These are phyloP conservation scores for Asteroscopus sphinx DNA, from an alignment of 2,888 invertebrate genomes.

Conservation along the genomic window DNA sequence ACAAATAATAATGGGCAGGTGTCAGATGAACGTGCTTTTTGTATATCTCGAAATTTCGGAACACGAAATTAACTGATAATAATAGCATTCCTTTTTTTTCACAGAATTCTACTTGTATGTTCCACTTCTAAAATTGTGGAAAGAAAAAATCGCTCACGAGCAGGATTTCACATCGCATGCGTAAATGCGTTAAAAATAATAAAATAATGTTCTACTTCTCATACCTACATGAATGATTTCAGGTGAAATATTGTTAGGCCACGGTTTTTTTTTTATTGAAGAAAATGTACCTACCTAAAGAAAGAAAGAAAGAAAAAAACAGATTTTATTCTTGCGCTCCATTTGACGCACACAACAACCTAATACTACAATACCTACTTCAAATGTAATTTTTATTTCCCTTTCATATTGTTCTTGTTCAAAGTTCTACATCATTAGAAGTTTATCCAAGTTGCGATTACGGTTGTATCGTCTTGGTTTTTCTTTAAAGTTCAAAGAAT, in stretches of 20 bases:
- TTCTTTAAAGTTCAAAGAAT: constrained; percentile 9
- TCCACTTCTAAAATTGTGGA: neutral
- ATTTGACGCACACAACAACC: too few relatives aligned
- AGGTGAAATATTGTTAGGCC: neutral
- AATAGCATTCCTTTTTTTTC: constrained; percentile 8
- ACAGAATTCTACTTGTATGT: constrained; percentile 12
- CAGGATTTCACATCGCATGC: too few relatives aligned
- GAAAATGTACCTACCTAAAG: too few relatives aligned
- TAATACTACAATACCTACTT: too few relatives aligned
- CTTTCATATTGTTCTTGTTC: constrained; percentile 40
- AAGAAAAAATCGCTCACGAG: too few relatives aligned
- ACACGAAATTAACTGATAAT: constrained; percentile 15
- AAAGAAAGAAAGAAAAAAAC: too few relatives aligned
- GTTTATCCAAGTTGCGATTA: constrained; percentile 36
- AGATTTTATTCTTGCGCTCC: too few relatives aligned
- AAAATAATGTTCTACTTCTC: neutral
- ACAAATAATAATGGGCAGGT: constrained; percentile 59
- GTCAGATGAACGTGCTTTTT: constrained; percentile 51
- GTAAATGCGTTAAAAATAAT: too few relatives aligned
- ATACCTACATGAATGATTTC: neutral
- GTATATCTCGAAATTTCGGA: constrained; percentile 15
- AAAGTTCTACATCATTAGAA: constrained; percentile 46
- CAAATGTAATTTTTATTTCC: constrained; percentile 37
- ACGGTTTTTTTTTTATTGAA: constrained; percentile 12
- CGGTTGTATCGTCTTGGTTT: constrained; percentile 19